phyloP scores from a whole-genome alignment of 92 coral and sea anemone genomes.

The Meandrina meandrites region DNA sequence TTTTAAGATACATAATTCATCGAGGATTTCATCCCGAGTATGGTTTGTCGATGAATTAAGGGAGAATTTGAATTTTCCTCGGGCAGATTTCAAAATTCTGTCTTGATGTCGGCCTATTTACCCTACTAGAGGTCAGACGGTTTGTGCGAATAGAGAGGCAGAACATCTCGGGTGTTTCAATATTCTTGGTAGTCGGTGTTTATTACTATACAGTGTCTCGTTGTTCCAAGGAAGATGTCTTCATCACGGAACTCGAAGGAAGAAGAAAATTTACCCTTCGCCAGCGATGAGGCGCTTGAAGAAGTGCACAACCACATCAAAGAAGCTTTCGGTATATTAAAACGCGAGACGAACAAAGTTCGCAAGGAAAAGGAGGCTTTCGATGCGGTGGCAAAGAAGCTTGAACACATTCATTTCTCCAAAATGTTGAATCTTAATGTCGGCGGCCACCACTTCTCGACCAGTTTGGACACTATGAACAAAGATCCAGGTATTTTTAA shows the following conservation, averaged over 20 bases:
- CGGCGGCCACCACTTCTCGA: conserved; percentile 70
- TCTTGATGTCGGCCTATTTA: no score
- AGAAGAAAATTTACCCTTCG: neutral
- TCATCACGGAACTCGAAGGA: neutral
- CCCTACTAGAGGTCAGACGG: no score
- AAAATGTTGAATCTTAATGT: conserved; percentile 58
- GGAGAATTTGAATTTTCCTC: no score
- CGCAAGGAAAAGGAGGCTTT: conserved; percentile 44
- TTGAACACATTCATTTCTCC: conserved; percentile 62
- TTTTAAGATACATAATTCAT: no score
- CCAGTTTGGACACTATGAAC: conserved; percentile 56
- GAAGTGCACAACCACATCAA: conserved; percentile 9
- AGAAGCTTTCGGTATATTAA: conserved; percentile 8
- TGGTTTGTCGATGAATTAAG: no score
- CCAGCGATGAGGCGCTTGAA: neutral
- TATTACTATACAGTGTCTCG: no score
- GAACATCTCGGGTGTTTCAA: no score
- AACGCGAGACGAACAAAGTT: conserved; percentile 29
- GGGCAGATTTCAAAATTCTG: no score
- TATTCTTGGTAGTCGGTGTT: no score
- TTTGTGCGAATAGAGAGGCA: no score
- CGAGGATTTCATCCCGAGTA: no score
- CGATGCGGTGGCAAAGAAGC: conserved; percentile 65
- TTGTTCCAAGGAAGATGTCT: neutral
- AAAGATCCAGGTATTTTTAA: conserved; percentile 59